Evolutionary conservation across 2,797 vertebrate genomes (phyloP), one percentile per base, ranked within the genome.

Genomic region (Simalia tracyae): DNA sequence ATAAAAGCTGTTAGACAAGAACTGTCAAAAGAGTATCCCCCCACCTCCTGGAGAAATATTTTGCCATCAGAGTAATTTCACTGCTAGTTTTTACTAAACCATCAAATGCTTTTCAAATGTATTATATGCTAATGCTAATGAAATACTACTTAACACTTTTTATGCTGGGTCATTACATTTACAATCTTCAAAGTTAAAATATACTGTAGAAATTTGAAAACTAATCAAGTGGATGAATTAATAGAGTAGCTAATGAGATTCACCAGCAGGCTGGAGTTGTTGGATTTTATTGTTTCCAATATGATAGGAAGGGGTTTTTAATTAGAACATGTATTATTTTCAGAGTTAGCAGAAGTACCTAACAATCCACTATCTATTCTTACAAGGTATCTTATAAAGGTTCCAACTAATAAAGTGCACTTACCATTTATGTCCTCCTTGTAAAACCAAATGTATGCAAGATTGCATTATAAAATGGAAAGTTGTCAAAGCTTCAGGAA

Each of bases 401-500:
- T 90, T 93, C 57, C 86, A 93, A 0, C 9, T 93, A 26, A 93
- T 66, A 66, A 31, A 36, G 0, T 46, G 89, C 94, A 97, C 96
- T 97, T 98, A 98, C 97, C 97, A 96, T 96, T 95, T 95, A 94
- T 92, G 84, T 95, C 94, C 91, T 95, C 81, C 95, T 93, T 96
- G 31, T 96, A 94, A 97, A 66, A 97, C 0, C 96, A 92, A 97
- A 94, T 91, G 68, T 95, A 91, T 96, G 95, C 96, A 97, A 96
- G 93, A 64, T 87, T 88, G 96, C 76, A 54, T 95, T 64, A 84
- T 91, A 96, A 95, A 63, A 89, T 92, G 97, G 96, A 97, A 97
- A 89, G 95, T 96, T 95, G 95, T 96, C 93, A 96, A 96, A 96
- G 91, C 92, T 97, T 97, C 95, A 96, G 90, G 96, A 95, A 96